Percentiles rank a stretch among this genome's conserved stretches.
These are phyloP conservation scores for Bembecia ichneumoniformis DNA, from an alignment of 2,888 invertebrate species.

Conservation along the genomic window DNA sequence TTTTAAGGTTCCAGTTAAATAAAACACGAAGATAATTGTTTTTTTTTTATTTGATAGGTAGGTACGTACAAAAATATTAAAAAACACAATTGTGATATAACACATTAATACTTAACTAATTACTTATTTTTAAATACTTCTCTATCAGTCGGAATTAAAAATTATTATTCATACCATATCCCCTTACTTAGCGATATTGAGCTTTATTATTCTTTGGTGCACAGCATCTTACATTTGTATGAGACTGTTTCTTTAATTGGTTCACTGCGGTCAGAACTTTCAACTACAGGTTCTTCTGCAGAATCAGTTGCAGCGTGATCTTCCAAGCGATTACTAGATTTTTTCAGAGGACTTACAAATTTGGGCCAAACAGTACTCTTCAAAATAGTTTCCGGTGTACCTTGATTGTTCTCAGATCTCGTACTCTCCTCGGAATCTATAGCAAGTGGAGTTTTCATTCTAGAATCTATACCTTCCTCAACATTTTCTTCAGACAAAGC, in stretches of 20 bases:
- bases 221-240: conserved; percentile 52
- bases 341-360: not conserved
- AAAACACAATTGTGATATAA: no score
- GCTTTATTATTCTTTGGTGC: conserved; percentile 30
- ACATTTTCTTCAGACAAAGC: not conserved
- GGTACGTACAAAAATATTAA: no score
- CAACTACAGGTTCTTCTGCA: conserved; percentile 23
- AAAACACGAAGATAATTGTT: no score
- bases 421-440: not conserved
- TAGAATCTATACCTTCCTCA: not conserved
- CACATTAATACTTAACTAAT: no score
- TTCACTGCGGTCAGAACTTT: conserved; percentile 12
- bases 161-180: no score
- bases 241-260: conserved; percentile 43
- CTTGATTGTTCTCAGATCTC: not conserved
- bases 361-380: not conserved
- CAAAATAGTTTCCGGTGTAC: not conserved
- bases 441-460: not conserved
- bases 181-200: not conserved
- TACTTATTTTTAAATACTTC: no score
- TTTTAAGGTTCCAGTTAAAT: no score
- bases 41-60: no score
- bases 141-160: no score
- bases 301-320: not conserved
- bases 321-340: not conserved